Conservation (phyloP, 2,797 vertebrate genomes). For the Acridotheres tristis region DNA sequence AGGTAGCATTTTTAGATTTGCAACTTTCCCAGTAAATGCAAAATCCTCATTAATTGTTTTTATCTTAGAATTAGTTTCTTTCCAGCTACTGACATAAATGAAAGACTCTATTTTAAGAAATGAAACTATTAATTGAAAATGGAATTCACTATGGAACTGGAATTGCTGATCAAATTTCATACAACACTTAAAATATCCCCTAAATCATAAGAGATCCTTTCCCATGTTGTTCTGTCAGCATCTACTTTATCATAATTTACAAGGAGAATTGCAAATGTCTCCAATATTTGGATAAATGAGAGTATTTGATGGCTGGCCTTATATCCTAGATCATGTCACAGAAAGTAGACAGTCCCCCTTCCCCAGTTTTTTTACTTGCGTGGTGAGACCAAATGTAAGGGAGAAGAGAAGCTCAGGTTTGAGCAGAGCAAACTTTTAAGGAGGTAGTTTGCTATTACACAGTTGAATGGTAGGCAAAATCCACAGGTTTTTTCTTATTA, state of each 20-base stretch:
- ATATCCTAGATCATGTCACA: neutral
- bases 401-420: neutral
- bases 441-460: neutral
- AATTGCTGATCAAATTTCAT: neutral
- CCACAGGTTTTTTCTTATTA: neutral
- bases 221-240: neutral
- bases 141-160: neutral
- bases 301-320: neutral
- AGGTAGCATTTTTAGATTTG: neutral
- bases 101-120: neutral
- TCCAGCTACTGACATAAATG: neutral
- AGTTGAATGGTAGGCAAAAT: neutral
- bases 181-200: neutral
- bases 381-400: neutral
- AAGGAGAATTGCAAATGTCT: neutral
- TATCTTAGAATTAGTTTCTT: neutral
- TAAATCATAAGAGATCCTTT: neutral
- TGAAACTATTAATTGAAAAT: neutral
- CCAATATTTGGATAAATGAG: constrained; percentile 21
- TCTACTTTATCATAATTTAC: constrained; percentile 35
- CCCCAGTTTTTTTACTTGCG: neutral
- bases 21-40: neutral
- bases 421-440: neutral
- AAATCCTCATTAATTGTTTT: neutral
- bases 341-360: neutral